Base-by-base conservation (phyloP, 2,113 vertebrate genomes). In the Tricholaema leucomelas region DNA sequence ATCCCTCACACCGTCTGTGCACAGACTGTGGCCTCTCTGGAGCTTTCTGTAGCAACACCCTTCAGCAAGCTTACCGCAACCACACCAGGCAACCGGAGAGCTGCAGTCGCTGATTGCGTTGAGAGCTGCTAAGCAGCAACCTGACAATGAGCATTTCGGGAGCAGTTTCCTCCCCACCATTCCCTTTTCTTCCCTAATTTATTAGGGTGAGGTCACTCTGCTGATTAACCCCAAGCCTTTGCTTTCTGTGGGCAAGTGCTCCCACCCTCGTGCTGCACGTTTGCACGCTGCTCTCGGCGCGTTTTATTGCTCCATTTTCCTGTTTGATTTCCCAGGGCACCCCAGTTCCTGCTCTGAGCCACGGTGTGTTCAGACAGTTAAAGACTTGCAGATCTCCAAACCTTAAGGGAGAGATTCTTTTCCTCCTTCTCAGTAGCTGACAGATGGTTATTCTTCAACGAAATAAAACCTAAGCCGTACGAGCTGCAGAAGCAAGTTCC, bases 311-410 rank as follows among this genome's bases (percentile, higher is more conserved):
- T 93, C 0, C 1, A 83, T 89, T 94, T 96, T 91, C 91, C 92
- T 96, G 87, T 85, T 90, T 92, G 89, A 96, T 96, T 96, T 96
- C 96, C 92, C 96, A 95, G 75, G 92, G 54, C 66, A 77, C 35
- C 91, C 56, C 81, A 85, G 93, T 94, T 95, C 95, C 96, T 95
- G 89, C 82, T 92, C 95, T 71, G 84, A 85, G 94, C 93, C 48
- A 80, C 2, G 0, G 30, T 2, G 0, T 71, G 67, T 82, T 94
- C 96, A 17, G 6, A 94, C 84, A 89, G 83, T 88, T 94, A 96
- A 87, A 94, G 91, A 71, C 94, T 87, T 5, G 0, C 84, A 89
- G 93, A 87, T 91, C 86, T 86, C 75, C 64, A 77, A 42, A 33
- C 40, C 88, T 91, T 91, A 46, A 42, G 93, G 91, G 95, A 89